Evolutionary conservation across 1,140 invertebrate species (phyloP), one percentile per base, ranked within the genome.

Genomic region (Cyrtorhinus lividipennis): DNA sequence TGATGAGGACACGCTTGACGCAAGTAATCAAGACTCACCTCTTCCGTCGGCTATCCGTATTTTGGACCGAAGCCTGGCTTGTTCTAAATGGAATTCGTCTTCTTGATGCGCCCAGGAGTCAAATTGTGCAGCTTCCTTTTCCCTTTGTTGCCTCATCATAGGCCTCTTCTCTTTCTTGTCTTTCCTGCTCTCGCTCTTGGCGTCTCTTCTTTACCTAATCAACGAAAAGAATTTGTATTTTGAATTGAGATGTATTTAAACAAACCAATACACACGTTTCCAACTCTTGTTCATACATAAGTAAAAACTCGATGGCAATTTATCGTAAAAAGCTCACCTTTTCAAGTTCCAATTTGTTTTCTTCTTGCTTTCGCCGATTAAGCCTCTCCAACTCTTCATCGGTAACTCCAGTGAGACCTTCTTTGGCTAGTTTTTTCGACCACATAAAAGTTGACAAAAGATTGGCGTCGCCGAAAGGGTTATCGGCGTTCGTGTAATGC

Each of bases 401-500:
- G 22, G 82, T 83, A 0, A 94, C 81, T 68, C 82, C 83, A 46
- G 83, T 81, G 8, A 95, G 77, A 5, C 95, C 96, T 73, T 98
- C 94, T 69, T 95, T 94, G 66, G 94, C 86, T 27, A 98, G 76
- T 74, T 99, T 99, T 73, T 98, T 98, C 1, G 80, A 80, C 96
- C 96, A 99, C 2, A 96, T 88, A 78, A 99, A 99, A 0, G 91
- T 92, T 20, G 91, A 85, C 0, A 92, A 76, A 5, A 98, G 79
- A 73, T 93, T 92, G 12, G 87, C 89, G 80, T 99, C 96, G 1
- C 96, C 95, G 77, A 98, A 99, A 0, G 96, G 96, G 78, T 99
- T 99, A 73, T 98, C 95, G 23, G 87, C 87, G 75, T 99, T 97
- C 12, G 95, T 98, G 71, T 98, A 99, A 68, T 93, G 92, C 22